Base-by-base conservation (phyloP, 1,140 invertebrate species). In the Nymphalis io region DNA sequence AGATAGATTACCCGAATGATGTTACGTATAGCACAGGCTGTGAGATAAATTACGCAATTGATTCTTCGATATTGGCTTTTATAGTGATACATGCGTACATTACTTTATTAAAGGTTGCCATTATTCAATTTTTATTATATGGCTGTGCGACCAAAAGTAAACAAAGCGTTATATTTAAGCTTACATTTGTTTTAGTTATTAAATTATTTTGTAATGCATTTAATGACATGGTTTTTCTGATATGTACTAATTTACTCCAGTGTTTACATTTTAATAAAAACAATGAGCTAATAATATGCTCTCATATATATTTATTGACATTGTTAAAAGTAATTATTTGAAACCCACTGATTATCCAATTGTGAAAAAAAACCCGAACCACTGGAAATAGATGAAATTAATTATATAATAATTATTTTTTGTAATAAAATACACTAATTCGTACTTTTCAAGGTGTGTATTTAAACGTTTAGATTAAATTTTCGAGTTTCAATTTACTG, bases 31-130 rank as follows among this genome's bases (percentile, higher is more conserved):
- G 69, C 69, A 71, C 21, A 53, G 63, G 48, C 60, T 42, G 68
- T 23, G 68, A 71, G 69, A 71, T 71, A 71, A 61, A 71, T 71
- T 71, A 71, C 69, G 63, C 69, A 71, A 71, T 71, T 71, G 62
- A 71, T 71, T 64, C 69, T 71, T 66, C 62, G 69, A 71, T 71
- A 71, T 71, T 71, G 69, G 62, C 62, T 63, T 71, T 71, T 71
- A 64, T 71, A 71, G 46, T 71, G 69, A 71, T 71, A 63, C 48
- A 66, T 66, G 69, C 20, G 40, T 44, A 42, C 60, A 63, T 70
- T 27, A 63, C 61, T 63, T 51, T 70, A 70, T 70, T 70, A 63
- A 59, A 63, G 51, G 57, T 48, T 0, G 12, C 20, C 60, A 63
- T 57, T 63, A 70, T 59, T 70, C 53, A 59, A 16, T 66, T 66